These are phyloP conservation scores for Cryptocheilus praepositus DNA, from an alignment of 2,888 invertebrate genomes.

Conservation along the genomic window DNA sequence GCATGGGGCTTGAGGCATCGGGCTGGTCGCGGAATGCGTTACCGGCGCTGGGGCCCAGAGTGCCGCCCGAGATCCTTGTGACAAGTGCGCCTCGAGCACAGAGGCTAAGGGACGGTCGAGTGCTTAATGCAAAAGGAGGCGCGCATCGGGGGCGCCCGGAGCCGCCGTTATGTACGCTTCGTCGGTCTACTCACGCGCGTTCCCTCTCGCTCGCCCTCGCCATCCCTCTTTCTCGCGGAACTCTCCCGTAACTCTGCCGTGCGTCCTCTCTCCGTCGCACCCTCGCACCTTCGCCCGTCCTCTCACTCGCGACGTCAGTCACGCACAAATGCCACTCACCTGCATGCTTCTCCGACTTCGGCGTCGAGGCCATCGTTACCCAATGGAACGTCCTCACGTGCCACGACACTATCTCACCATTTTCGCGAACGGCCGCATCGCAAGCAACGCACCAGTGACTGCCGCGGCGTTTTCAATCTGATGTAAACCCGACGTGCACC, in stretches of 20 bases:
- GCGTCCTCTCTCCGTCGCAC: neutral
- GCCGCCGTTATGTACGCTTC: slow-evolving; percentile 15
- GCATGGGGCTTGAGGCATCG: neutral
- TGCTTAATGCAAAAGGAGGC: slow-evolving; percentile 9
- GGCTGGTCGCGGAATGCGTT: neutral
- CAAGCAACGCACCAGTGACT: slow-evolving; percentile 62
- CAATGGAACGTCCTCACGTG: slow-evolving; percentile 49
- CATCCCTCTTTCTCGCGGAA: slow-evolving; percentile 14
- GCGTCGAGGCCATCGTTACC: slow-evolving; percentile 69
- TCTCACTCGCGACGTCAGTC: slow-evolving; percentile 37
- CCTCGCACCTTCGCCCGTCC: slow-evolving; percentile 21
- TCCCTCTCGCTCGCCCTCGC: slow-evolving; percentile 31
- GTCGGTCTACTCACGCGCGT: slow-evolving; percentile 10
- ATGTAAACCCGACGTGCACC: slow-evolving; percentile 72
- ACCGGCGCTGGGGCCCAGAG: slow-evolving; percentile 11
- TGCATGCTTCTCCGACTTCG: slow-evolving; percentile 72
- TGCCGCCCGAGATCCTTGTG: slow-evolving; percentile 7
- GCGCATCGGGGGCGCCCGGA: slow-evolving; percentile 17
- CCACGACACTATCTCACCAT: slow-evolving; percentile 68
- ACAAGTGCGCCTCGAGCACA: slow-evolving; percentile 7
- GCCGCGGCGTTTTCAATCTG: slow-evolving; percentile 69
- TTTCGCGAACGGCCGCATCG: slow-evolving; percentile 63
- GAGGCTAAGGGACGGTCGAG: neutral
- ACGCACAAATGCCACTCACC: slow-evolving; percentile 61
- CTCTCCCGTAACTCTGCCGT: neutral